Conservation (phyloP, 2,797 vertebrate species). For the Prunella strophiata region DNA sequence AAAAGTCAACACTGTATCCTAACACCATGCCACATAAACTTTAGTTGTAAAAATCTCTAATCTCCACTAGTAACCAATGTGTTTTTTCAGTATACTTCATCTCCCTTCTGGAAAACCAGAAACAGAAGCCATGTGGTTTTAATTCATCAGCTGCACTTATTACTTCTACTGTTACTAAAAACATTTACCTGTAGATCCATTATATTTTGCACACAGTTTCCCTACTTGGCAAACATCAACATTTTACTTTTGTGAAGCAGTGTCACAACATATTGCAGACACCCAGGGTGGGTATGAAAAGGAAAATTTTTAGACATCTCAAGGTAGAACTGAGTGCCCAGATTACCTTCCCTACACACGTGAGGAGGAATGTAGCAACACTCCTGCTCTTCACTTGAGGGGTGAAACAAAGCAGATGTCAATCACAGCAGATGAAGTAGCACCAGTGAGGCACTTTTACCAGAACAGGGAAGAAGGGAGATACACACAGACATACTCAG, state of each 20-base stretch:
- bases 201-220: not conserved
- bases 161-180: not conserved
- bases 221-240: not conserved
- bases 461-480: not conserved
- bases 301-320: not conserved
- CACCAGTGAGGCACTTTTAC: not conserved
- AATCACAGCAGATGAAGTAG: not conserved
- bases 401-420: not conserved
- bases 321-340: not conserved
- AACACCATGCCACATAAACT: not conserved
- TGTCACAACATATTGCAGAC: fast-evolving
- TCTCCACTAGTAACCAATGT: not conserved
- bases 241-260: not conserved
- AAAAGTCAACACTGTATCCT: not conserved
- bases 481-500: not conserved
- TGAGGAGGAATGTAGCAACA: not conserved
- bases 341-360: fast-evolving
- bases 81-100: not conserved
- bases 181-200: not conserved
- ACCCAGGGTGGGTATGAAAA: not conserved
- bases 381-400: not conserved
- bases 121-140: not conserved
- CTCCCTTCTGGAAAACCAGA: not conserved
- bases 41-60: not conserved
- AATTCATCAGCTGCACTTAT: not conserved